These are phyloP conservation scores for Phrixothrix hirtus DNA, from an alignment of 2,888 invertebrate species.

Conservation along the genomic window DNA sequence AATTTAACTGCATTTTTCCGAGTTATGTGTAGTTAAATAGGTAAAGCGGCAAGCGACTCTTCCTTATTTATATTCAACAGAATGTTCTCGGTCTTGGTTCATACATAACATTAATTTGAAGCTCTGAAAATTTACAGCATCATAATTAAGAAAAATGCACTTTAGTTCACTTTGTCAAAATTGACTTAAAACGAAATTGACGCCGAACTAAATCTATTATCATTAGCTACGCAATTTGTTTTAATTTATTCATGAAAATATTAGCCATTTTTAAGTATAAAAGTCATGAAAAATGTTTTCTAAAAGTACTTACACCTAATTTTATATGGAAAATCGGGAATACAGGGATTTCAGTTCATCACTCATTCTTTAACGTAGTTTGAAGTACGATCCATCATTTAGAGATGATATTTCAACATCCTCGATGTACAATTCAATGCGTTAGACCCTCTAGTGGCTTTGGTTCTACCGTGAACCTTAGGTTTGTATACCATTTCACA, in stretches of 20 bases:
- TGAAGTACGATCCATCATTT: conserved; percentile 36
- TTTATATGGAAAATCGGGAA: conserved; percentile 10
- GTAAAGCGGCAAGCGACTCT: conserved; percentile 28
- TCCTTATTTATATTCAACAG: conserved; percentile 26
- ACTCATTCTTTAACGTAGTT: conserved; percentile 26
- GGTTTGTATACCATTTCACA: conserved; percentile 29
- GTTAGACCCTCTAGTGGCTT: conserved; percentile 23
- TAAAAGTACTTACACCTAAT: conserved; percentile 4
- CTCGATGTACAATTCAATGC: conserved; percentile 30
- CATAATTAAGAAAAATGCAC: conserved; percentile 13
- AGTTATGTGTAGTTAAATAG: conserved; percentile 35
- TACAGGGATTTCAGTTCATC: conserved; percentile 22
- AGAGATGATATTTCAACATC: conserved; percentile 33
- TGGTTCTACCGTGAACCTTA: conserved; percentile 15
- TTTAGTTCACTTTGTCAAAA: conserved; percentile 1
- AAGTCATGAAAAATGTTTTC: conserved; percentile 9
- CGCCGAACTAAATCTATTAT: not conserved
- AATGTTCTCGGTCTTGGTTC: conserved; percentile 17
- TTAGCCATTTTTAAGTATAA: too few relatives aligned
- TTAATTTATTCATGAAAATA: too few relatives aligned
- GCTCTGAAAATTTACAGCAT: conserved; percentile 9
- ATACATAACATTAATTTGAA: conserved; percentile 16
- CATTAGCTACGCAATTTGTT: too few relatives aligned
- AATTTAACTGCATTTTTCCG: conserved; percentile 40
- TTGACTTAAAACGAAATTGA: not conserved